phyloP scores from a whole-genome alignment of 2,888 invertebrate species.

The Sylvicola cinctus region DNA sequence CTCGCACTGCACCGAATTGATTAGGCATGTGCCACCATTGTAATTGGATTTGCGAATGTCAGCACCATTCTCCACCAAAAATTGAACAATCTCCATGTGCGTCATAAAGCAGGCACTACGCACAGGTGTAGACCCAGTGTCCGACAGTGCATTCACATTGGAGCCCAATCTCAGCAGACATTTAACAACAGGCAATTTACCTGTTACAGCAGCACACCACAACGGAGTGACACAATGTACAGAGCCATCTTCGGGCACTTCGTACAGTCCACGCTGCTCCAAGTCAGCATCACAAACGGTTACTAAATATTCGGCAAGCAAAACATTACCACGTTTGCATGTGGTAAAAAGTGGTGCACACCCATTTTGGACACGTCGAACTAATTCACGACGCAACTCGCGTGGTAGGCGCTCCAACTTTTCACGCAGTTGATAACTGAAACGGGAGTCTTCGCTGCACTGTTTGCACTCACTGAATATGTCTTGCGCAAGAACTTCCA shows the following conservation, averaged over 20 bases:
- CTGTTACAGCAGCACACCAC: constrained; percentile 83
- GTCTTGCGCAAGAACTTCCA: too few species aligned
- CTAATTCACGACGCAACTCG: constrained; percentile 42
- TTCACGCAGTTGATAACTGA: constrained; percentile 17
- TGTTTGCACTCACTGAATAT: constrained; percentile 22
- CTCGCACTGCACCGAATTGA: constrained; percentile 78
- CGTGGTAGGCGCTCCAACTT: constrained; percentile 30
- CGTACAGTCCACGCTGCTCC: constrained; percentile 69
- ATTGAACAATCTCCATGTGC: constrained; percentile 57
- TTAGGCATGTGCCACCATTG: constrained; percentile 83
- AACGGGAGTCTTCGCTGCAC: constrained; percentile 16
- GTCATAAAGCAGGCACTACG: constrained; percentile 88
- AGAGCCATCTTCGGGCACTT: constrained; percentile 58
- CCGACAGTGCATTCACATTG: constrained; percentile 67
- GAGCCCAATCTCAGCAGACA: constrained; percentile 62
- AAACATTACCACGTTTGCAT: constrained; percentile 56
- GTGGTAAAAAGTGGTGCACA: constrained; percentile 68
- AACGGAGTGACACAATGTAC: constrained; percentile 67
- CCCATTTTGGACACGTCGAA: constrained; percentile 45
- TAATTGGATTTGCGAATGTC: constrained; percentile 68
- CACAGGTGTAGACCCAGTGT: constrained; percentile 75
- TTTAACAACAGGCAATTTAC: constrained; percentile 54
- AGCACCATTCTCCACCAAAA: constrained; percentile 58
- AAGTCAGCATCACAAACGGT: constrained; percentile 63
- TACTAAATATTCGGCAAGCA: constrained; percentile 70